phyloP scores from a whole-genome alignment of 2,113 vertebrate species.

The Ginglymostoma cirratum region DNA sequence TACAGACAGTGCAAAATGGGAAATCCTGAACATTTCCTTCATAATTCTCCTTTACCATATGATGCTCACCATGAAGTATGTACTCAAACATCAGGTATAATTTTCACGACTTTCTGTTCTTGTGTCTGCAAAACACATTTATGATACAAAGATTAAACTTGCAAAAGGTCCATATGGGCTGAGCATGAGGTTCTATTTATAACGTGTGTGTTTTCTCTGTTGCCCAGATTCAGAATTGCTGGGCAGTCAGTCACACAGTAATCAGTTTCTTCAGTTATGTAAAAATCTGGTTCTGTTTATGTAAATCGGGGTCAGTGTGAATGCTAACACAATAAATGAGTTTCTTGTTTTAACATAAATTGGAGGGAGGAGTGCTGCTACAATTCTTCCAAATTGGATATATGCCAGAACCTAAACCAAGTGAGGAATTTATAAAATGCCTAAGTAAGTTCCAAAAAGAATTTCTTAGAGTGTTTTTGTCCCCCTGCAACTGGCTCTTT shows the following conservation, averaged over 20 bases:
- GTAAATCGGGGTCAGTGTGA: not conserved
- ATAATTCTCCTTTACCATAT: not conserved
- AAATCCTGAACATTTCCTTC: not conserved
- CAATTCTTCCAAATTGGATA: not conserved
- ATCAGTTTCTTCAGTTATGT: not conserved
- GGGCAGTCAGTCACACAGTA: constrained; percentile 12
- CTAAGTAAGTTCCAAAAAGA: not conserved
- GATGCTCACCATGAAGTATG: not conserved
- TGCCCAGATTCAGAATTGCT: not conserved
- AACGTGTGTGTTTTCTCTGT: not conserved
- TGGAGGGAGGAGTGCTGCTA: not conserved
- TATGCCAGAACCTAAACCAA: not conserved
- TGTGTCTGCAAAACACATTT: not conserved
- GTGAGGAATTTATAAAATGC: not conserved
- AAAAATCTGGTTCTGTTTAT: not conserved
- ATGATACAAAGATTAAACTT: not conserved
- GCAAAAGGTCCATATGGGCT: not conserved
- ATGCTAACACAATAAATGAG: not conserved
- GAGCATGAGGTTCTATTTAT: not conserved
- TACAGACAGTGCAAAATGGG: not conserved
- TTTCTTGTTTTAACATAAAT: not conserved
- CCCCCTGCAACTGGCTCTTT: not conserved
- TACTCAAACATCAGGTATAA: not conserved
- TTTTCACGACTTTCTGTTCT: not conserved
- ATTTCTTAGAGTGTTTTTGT: not conserved